phyloP scores from a whole-genome alignment of 1,140 invertebrate species.

The Danaus plexippus region DNA sequence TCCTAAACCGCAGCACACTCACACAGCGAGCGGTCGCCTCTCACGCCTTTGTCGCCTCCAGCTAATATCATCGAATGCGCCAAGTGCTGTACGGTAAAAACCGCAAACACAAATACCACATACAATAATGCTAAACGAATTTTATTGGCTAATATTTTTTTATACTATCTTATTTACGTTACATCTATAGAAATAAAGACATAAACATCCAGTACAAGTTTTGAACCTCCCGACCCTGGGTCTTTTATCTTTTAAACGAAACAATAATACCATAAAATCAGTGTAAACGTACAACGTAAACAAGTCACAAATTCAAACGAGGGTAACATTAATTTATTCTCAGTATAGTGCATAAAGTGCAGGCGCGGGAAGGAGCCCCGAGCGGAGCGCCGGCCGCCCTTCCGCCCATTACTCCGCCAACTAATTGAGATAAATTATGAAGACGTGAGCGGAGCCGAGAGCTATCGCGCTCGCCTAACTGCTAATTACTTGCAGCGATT shows the following conservation, averaged over 20 bases:
- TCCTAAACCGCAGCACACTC: slow-evolving; percentile 24
- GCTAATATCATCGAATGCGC: slow-evolving; percentile 20
- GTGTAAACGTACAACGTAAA: too few species aligned
- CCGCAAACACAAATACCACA: slow-evolving; percentile 18
- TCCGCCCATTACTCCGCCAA: slow-evolving; percentile 57
- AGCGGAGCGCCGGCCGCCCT: slow-evolving; percentile 31
- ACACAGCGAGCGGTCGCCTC: slow-evolving; percentile 9
- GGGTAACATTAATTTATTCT: too few species aligned
- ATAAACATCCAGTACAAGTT: too few species aligned
- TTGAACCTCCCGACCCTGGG: too few species aligned
- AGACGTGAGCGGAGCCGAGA: slow-evolving; percentile 51
- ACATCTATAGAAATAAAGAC: too few species aligned
- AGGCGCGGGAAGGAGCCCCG: slow-evolving; percentile 14
- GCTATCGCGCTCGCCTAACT: slow-evolving; percentile 49
- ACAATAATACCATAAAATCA: too few species aligned
- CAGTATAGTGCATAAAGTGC: slow-evolving; percentile 13
- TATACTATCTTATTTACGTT: too few species aligned
- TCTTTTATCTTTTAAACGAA: too few species aligned
- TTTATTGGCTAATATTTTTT: too few species aligned
- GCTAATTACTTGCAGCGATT: slow-evolving; percentile 61
- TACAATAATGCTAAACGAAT: not conserved
- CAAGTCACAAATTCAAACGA: too few species aligned
- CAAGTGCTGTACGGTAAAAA: slow-evolving; percentile 14
- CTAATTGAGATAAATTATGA: slow-evolving; percentile 68
- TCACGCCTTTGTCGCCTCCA: slow-evolving; percentile 14